Conservation (phyloP, 2,888 invertebrate species). For the Amaurobius ferox region DNA sequence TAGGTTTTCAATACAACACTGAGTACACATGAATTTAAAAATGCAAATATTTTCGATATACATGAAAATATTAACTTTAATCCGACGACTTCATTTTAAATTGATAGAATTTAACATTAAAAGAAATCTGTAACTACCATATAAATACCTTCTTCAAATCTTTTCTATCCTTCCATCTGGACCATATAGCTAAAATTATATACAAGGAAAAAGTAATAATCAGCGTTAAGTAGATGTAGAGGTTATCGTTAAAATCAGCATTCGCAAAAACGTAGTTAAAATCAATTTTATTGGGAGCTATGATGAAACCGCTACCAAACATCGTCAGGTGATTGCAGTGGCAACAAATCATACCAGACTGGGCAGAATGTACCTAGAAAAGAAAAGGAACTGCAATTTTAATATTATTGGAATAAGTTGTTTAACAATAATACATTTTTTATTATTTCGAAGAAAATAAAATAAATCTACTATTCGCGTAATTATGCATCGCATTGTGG, state of each 20-base stretch:
- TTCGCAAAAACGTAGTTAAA: constrained; percentile 79
- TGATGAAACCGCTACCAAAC: constrained; percentile 79
- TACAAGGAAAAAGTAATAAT: constrained; percentile 77
- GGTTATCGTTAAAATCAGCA: constrained; percentile 78
- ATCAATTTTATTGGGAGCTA: constrained; percentile 79
- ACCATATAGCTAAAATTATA: constrained; percentile 78
- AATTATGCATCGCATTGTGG: too few species aligned
- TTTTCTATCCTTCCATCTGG: constrained; percentile 78
- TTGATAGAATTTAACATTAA: too few species aligned
- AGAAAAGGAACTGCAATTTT: neutral
- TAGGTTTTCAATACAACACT: too few species aligned
- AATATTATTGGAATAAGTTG: too few species aligned
- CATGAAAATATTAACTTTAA: too few species aligned
- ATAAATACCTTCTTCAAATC: constrained; percentile 75
- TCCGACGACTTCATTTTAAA: too few species aligned
- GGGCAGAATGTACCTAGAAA: constrained; percentile 40
- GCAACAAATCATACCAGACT: constrained; percentile 47
- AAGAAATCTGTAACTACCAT: too few species aligned
- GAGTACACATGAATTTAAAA: too few species aligned
- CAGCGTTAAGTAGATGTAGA: constrained; percentile 79
- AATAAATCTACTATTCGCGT: too few species aligned
- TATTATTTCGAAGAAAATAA: too few species aligned
- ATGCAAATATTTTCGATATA: too few species aligned
- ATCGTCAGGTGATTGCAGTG: constrained; percentile 78
- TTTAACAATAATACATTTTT: too few species aligned